A percentile compares a stretch with the other conserved stretches of the same genome.
Evolutionary conservation across 2,113 vertebrate species (phyloP).

Genomic region (Rhagologus leucostigma): DNA sequence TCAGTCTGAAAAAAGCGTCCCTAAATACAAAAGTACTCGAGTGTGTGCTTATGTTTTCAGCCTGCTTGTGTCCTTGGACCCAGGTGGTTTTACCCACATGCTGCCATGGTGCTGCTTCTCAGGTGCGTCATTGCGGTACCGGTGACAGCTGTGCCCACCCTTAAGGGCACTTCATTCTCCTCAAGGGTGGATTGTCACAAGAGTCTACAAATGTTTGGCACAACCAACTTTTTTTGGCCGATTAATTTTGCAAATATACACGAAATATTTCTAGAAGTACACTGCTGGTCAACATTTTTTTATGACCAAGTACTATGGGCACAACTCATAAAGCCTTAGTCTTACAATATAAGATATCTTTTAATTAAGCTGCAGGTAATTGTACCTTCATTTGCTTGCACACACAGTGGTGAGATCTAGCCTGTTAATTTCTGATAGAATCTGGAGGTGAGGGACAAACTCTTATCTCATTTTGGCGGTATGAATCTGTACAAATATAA

Average conservation of each 20-base stretch:
- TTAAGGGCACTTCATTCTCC: neutral
- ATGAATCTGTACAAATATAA: neutral
- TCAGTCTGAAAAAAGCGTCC: neutral
- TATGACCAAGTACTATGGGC: neutral
- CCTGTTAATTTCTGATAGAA: neutral
- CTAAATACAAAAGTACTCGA: neutral
- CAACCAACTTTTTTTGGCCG: neutral
- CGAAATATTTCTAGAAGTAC: neutral
- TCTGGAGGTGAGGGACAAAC: neutral
- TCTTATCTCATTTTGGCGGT: neutral
- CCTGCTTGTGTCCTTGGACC: neutral
- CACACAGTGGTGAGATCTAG: neutral
- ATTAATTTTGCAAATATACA: neutral
- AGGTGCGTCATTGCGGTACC: neutral
- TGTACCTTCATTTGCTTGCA: neutral
- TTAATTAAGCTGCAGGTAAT: neutral
- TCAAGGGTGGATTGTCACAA: neutral
- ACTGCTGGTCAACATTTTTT: neutral
- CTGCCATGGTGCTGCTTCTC: neutral
- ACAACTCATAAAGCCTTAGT: neutral
- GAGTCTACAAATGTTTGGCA: neutral
- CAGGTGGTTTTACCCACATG: neutral
- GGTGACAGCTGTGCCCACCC: neutral
- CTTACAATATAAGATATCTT: neutral
- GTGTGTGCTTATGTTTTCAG: neutral